Base-by-base conservation (phyloP, 1,140 invertebrate species). In the Diprion similis region DNA sequence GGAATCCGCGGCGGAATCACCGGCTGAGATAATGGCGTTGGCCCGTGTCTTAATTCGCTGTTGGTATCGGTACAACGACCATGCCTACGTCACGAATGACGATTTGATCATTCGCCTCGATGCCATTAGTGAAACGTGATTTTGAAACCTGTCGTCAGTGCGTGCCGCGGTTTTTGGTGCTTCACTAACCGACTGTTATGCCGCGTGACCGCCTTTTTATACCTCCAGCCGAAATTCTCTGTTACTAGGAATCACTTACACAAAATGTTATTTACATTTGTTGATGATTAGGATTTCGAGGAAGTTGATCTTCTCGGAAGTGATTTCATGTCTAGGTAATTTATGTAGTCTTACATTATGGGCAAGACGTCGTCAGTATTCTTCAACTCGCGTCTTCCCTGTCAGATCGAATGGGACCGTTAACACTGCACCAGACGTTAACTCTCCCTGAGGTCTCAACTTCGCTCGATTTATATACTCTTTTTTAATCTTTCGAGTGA, bases 1-100 rank as follows among this genome's bases (percentile, higher is more conserved):
- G 24, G 24, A 76, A 78, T 80, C 73, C 71, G 72, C 68, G 65
- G 45, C 66, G 66, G 15, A 18, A 66, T 18, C 10, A 47, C 18
- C 37, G 66, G 65, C 66, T 10, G 10, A 37, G 24, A 37, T 37
- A 6, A 37, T 6, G 24, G 24, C 24, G 24, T 37, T 64, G 1
- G 59, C 59, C 17, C 59, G 59, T 64, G 2, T 64, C 59, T 64
- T 64, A 7, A 64, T 64, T 64, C 59, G 13, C 59, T 64, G 13
- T 64, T 7, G 17, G 13, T 7, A 15, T 64, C 59, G 13, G 59
- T 64, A 17, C 17, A 15, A 15, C 8, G 1, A 4, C 59, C 8
- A 7, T 64, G 17, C 13, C 59, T 37, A 3, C 24, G 24, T 37
- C 24, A 4, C 9, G 51, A 59, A 59, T 9, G 51, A 59, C 9